Percentiles rank a stretch among this genome's conserved stretches.
Conservation (phyloP, 1,140 invertebrate genomes). For the Carposina sasakii region DNA sequence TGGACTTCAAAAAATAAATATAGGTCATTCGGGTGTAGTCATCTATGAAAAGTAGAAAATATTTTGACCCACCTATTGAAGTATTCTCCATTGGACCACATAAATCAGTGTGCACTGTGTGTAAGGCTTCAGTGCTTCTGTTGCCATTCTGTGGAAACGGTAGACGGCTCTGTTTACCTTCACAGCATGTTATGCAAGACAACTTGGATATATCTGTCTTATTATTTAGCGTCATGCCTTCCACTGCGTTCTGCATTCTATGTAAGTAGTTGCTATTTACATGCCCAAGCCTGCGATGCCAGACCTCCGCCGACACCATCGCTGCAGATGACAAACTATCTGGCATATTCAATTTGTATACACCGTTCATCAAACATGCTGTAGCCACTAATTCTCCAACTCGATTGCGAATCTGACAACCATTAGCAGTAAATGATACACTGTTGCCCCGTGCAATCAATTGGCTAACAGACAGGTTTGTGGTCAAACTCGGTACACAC, state of each 20-base stretch:
- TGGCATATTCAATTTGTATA: no score
- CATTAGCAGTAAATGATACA: no score
- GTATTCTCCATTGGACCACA: no score
- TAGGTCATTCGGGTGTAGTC: constrained; percentile 33
- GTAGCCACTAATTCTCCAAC: no score
- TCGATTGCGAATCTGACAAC: no score
- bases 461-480: constrained; percentile 27
- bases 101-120: no score
- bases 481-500: constrained; percentile 20
- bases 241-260: constrained; percentile 28
- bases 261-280: constrained; percentile 30
- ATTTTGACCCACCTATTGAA: no score
- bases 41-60: constrained; percentile 50
- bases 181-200: constrained; percentile 15
- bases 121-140: no score
- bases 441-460: constrained; percentile 25
- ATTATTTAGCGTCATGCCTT: constrained; percentile 15
- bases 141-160: no score
- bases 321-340: no score
- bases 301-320: no score
- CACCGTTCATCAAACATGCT: no score
- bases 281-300: constrained; percentile 39
- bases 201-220: constrained; percentile 21
- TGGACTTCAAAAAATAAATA: constrained; percentile 48
- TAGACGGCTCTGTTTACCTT: not conserved